These are phyloP conservation scores for Limanda limanda DNA, from an alignment of 2,113 vertebrate species.

Conservation along the genomic window DNA sequence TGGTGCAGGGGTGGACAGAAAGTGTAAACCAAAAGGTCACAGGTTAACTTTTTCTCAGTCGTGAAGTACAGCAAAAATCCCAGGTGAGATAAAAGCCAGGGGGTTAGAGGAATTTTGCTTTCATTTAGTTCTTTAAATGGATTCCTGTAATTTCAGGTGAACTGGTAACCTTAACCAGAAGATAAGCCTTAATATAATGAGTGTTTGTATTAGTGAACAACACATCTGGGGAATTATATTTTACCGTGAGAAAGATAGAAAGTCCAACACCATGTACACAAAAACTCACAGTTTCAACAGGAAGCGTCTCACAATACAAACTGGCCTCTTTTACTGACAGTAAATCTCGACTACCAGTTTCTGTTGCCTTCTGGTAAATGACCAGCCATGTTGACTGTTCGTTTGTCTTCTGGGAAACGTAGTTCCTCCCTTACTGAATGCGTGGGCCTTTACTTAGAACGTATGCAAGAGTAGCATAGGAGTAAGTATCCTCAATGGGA, in stretches of 20 bases:
- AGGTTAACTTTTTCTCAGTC: slow-evolving; percentile 29
- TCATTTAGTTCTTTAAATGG: slow-evolving; percentile 1
- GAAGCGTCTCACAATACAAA: slow-evolving; percentile 7
- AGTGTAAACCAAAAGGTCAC: slow-evolving; percentile 63
- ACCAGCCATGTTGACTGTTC: slow-evolving; percentile 18
- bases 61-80: slow-evolving; percentile 65
- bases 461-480: background rate
- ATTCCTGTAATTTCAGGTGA: slow-evolving; percentile 50
- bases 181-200: background rate
- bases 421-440: slow-evolving; percentile 12
- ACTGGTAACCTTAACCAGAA: slow-evolving; percentile 16
- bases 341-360: slow-evolving; percentile 19
- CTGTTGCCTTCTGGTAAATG: slow-evolving; percentile 15
- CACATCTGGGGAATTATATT: background rate
- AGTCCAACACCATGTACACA: too few relatives aligned
- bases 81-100: slow-evolving; percentile 35
- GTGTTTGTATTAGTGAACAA: background rate
- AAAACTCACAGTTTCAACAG: slow-evolving; percentile 6
- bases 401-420: slow-evolving; percentile 42
- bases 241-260: too few relatives aligned
- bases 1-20: slow-evolving; percentile 65
- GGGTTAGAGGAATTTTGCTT: slow-evolving; percentile 9
- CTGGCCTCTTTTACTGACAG: slow-evolving; percentile 36
- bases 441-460: slow-evolving; percentile 9
- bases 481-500: slow-evolving; percentile 8